Base-by-base conservation (phyloP, 1,140 invertebrate genomes). In the Heliothis subflexa region DNA sequence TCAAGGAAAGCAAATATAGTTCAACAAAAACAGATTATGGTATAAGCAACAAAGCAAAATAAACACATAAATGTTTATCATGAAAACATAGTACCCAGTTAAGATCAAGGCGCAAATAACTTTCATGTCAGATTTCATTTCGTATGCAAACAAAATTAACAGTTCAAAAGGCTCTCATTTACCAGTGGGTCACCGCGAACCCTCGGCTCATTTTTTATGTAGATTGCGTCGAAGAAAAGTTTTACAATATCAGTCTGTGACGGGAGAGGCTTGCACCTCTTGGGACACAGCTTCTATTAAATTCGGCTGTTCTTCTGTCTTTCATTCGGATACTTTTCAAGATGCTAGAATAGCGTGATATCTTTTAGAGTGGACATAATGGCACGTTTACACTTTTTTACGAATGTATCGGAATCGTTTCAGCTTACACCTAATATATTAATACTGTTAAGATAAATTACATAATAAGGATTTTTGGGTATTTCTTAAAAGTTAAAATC, bases 131-230 rank as follows among this genome's bases (percentile, higher is more conserved):
- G 84, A 88, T 89, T 88, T 85, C 84, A 89, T 89, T 88, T 87
- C 85, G 80, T 89, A 91, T 91, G 89, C 87, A 90, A 90, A 91
- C 88, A 90, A 92, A 90, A 91, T 91, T 90, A 92, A 91, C 89
- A 88, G 88, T 89, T 91, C 87, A 89, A 91, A 90, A 91, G 85
- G 83, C 85, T 89, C 80, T 91, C 88, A 91, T 93, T 92, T 93
- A 89, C 85, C 84, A 86, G 83, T 84, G 88, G 88, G 86, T 89
- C 88, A 86, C 89, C 86, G 68, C 82, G 71, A 88, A 88, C 89
- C 90, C 89, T 90, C 82, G 71, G 76, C 88, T 92, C 89, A 92
- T 93, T 93, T 92, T 92, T 92, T 92, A 93, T 93, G 91, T 92
- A 93, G 89, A 93, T 94, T 92, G 87, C 84, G 83, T 84, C 86